Conservation (phyloP, 2,113 vertebrate genomes). For the Irena cyanogastra region DNA sequence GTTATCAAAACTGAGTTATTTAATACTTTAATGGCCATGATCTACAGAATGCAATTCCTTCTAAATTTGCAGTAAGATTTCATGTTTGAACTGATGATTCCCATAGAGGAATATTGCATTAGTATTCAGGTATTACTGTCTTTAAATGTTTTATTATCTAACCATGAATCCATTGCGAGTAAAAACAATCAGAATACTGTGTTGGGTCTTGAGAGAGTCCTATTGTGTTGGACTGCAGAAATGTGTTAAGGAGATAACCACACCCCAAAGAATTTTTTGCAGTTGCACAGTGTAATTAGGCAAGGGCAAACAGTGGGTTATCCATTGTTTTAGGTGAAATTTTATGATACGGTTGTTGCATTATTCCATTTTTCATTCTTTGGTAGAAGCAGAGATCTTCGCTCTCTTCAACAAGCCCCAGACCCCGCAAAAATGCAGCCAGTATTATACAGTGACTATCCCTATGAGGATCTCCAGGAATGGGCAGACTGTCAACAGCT, state of each 20-base stretch:
- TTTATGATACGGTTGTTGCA: background rate
- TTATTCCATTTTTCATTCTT: background rate
- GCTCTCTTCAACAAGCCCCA: constrained; percentile 89
- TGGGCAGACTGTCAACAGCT: constrained; percentile 77
- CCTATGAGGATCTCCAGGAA: constrained; percentile 86
- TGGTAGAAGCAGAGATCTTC: constrained; percentile 84
- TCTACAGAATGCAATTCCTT: background rate
- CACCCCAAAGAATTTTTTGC: background rate
- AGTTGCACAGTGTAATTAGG: background rate
- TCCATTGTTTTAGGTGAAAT: background rate
- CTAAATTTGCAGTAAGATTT: background rate
- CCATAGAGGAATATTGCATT: background rate
- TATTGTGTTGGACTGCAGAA: background rate
- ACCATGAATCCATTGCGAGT: background rate
- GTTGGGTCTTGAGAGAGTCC: background rate
- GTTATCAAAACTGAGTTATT: background rate
- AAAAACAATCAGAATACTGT: background rate
- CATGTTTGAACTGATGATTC: background rate
- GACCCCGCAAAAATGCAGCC: constrained; percentile 72
- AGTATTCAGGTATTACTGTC: background rate
- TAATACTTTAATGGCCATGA: background rate
- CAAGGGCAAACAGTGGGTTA: background rate
- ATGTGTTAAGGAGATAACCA: background rate
- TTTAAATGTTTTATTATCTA: background rate
- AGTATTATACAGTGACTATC: constrained; percentile 91